Conservation (phyloP, 2,113 vertebrate species). For the Menura novaehollandiae region DNA sequence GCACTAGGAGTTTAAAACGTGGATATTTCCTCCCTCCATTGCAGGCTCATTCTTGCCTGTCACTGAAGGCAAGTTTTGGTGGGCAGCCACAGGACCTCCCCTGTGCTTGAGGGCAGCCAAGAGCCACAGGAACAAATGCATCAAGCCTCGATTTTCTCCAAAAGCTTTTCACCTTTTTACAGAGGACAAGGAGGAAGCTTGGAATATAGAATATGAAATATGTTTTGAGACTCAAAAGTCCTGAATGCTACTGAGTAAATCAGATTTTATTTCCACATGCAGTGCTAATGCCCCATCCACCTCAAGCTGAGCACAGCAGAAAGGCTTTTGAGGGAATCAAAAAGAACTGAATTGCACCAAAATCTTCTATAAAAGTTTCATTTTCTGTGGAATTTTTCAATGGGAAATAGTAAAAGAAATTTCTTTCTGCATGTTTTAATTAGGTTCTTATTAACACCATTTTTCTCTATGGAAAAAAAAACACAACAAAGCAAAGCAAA, state of each 20-base stretch:
- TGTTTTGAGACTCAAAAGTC: neutral
- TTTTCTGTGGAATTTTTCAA: neutral
- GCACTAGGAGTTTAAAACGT: neutral
- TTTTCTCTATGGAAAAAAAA: neutral
- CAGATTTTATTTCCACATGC: neutral
- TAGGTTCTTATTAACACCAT: neutral
- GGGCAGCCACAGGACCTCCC: neutral
- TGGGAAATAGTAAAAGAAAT: neutral
- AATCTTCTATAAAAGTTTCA: neutral
- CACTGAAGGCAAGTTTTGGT: neutral
- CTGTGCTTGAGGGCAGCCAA: neutral
- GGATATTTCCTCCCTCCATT: neutral
- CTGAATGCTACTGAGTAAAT: neutral
- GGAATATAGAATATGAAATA: neutral
- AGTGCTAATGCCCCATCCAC: neutral
- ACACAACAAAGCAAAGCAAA: neutral
- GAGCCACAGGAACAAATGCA: neutral
- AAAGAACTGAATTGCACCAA: neutral
- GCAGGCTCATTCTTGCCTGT: neutral
- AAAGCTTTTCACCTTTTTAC: neutral
- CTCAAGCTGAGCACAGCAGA: neutral
- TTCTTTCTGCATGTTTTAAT: neutral
- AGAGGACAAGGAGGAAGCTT: neutral
- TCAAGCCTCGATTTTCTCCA: neutral
- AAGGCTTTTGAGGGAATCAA: neutral